Percentiles rank a stretch among this genome's conserved stretches.
Conservation (phyloP, 2,888 invertebrate species). For the Ochropleura plecta region DNA sequence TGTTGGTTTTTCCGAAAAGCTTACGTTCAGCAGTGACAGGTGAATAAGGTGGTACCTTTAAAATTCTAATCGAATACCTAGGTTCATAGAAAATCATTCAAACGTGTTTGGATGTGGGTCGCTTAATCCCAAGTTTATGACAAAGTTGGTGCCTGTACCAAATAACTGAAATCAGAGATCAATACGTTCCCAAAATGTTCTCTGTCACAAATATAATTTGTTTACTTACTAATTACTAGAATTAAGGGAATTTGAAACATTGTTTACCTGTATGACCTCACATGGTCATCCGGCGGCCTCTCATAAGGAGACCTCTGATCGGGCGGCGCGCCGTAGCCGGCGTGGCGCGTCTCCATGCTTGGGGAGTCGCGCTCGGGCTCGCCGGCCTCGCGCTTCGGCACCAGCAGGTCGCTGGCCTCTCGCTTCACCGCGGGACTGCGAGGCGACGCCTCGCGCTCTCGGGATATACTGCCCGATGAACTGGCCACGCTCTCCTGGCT, state of each 20-base stretch:
- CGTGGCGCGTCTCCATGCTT: constrained; percentile 93
- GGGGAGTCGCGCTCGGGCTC: constrained; percentile 93
- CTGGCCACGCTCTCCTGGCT: constrained; percentile 62
- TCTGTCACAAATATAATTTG: not conserved
- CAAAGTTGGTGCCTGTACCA: not conserved
- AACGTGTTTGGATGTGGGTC: constrained; percentile 3
- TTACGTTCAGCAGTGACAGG: not conserved
- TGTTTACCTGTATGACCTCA: constrained; percentile 89
- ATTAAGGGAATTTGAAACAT: not conserved
- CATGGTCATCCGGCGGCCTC: constrained; percentile 91
- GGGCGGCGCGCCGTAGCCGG: constrained; percentile 92
- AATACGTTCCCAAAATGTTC: not conserved
- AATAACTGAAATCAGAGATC: not conserved
- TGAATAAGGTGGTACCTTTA: not conserved
- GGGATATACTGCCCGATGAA: constrained; percentile 68
- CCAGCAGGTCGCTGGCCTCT: constrained; percentile 90
- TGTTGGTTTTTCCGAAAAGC: not conserved
- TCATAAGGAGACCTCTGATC: constrained; percentile 93
- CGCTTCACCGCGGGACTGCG: constrained; percentile 87
- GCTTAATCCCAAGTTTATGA: not conserved
- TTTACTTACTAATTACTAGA: not conserved
- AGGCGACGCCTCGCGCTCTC: constrained; percentile 81
- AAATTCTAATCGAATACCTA: not conserved
- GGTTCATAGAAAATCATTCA: not conserved
- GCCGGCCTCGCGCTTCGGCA: constrained; percentile 93